Evolutionary conservation across 2,888 invertebrate genomes (phyloP), one percentile per base, ranked within the genome.

Genomic region (Diloba caeruleocephala): DNA sequence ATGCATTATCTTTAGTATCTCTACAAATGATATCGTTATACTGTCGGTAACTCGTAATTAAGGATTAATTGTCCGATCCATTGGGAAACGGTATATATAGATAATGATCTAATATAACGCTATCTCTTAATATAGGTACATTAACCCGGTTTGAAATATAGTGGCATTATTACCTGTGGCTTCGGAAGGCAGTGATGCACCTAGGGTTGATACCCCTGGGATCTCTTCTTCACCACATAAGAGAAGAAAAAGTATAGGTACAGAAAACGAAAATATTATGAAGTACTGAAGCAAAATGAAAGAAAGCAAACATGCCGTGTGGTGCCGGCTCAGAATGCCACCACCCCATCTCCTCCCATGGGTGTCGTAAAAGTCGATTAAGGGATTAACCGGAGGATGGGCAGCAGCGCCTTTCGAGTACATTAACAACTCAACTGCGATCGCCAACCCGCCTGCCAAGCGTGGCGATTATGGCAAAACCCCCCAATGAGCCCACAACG

Each of bases 1-100:
- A 39, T 28, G 12, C 13, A 14, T 23, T 56, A 58, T 56, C 48
- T 13, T 0, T 9, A 9, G 37, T 51, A 51, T 58, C 37, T 28
- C 8, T 29, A 21, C 29, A 26, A 36, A 36, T 23, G 14, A 19
- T 7, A 38, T 39, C 7, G 26, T 54, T 25, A 21, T 12, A 14
- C 8, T 28, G 46, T 54, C 55, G 62, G 58, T 34, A 10, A 4
- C 13, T 46, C 46, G 17, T 54, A 41, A 46, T 61, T 26, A 32
- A 36, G 26, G 26, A 61, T 46, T 48, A 36, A 41, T 55, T 55
- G 26, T 28, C 28, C 36, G 55, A 54, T 62, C 12, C 15, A 25
- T 25, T 9, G 29, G 48, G 41, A 36, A 36, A 8, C 8, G 46
- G 36, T 62, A 56, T 48, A 41, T 10, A 28, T 42, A 33, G 28